Base-by-base conservation (phyloP, 2,888 invertebrate genomes). In the Plemyria rubiginata region DNA sequence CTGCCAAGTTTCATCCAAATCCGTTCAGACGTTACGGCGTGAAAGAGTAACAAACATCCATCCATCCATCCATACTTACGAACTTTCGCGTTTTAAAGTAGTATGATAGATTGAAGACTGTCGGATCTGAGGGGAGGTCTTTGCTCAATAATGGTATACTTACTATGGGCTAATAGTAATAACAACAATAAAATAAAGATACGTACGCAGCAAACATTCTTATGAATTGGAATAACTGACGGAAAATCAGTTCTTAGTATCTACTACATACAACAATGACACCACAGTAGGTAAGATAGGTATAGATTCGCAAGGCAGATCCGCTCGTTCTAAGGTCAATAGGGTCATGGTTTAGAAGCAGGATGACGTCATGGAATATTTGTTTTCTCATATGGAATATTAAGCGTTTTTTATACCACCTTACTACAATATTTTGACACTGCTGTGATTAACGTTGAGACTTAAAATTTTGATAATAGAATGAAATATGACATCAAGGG, bases 361-460 rank as follows among this genome's bases (percentile, higher is more conserved):
- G 52, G 52, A 54, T 69, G 65, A 66, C 62, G 68, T 69, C 66
- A 69, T 62, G 29, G 11, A 15, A 54, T 36, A 54, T 53, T 36
- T 9, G n/a, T 29, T 29, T 49, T 48, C 29, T 49, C 3, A 48
- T 53, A 16, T 53, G 40, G 58, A 59, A 59, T 59, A 29, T 54
- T 60, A 49, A 38, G 40, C 32, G 46, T n/a, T 41, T n/a, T 49
- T 41, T 22, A 46, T 6, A 50, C 41, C 12, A n/a, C 16, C 49
- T 54, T 29, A 43, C 6, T 11, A 6, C 22, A 36, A 40, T n/a
- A 40, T 13, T 22, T 22, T 38, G 36, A 40, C 9, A 48, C 7
- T 16, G n/a, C 32, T 40, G 28, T 29, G 11, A 22, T 22, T 22
- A 22, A 11, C 2, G 28, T 41, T 50, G 9, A 11, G 2, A 16